phyloP scores from a whole-genome alignment of 1,140 invertebrate genomes.

The Phortica variegata region DNA sequence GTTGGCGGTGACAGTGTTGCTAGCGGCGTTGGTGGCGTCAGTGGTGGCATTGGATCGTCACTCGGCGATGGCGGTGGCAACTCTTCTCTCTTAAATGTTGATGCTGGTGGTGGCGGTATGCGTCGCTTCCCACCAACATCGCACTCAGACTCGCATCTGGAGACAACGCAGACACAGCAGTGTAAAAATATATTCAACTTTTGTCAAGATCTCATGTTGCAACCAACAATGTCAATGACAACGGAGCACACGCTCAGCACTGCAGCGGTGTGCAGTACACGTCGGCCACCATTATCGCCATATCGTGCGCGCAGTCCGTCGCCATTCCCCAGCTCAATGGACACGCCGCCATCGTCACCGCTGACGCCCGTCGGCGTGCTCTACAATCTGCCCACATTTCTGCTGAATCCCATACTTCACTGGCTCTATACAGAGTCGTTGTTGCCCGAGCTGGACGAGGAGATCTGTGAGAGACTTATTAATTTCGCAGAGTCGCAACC shows the following conservation, averaged over 20 bases:
- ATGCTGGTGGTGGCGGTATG: constrained; percentile 8
- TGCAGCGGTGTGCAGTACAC: constrained; percentile 26
- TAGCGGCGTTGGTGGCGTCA: not conserved
- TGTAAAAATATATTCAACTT: constrained; percentile 53
- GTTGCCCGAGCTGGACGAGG: constrained; percentile 60
- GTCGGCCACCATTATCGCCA: constrained; percentile 44
- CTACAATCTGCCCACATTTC: constrained; percentile 60
- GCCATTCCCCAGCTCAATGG: constrained; percentile 43
- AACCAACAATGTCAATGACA: constrained; percentile 17
- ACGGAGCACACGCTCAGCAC: not conserved
- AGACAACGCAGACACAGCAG: constrained; percentile 26
- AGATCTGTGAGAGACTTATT: constrained; percentile 62
- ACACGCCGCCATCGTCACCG: constrained; percentile 51
- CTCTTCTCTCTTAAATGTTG: no score
- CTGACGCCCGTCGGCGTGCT: constrained; percentile 45
- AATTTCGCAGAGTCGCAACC: constrained; percentile 58
- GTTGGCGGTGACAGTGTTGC: not conserved
- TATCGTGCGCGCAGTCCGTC: constrained; percentile 45
- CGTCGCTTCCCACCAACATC: constrained; percentile 31
- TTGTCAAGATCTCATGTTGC: constrained; percentile 40
- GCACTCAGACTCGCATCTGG: constrained; percentile 46
- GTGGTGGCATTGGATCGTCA: not conserved
- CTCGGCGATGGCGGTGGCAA: not conserved
- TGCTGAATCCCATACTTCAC: constrained; percentile 63
- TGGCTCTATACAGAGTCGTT: constrained; percentile 69